Evolutionary conservation across 1,140 invertebrate genomes (phyloP).

Genomic region (Samia ricini): DNA sequence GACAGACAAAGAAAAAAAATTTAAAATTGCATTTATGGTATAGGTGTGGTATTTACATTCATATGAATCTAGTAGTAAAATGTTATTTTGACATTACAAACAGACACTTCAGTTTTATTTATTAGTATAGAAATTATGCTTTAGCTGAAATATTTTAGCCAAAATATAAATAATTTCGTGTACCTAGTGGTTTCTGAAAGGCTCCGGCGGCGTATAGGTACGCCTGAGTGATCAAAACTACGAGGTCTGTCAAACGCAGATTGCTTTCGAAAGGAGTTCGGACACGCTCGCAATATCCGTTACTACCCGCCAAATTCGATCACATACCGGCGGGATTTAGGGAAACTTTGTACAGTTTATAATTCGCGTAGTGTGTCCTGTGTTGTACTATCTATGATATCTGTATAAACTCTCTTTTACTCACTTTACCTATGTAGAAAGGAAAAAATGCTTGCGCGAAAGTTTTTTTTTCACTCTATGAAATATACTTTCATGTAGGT

Average conservation of each 20-base stretch:
- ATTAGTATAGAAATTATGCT: no score
- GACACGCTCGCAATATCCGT: constrained; percentile 36
- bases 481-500: no score
- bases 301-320: constrained; percentile 32
- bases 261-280: constrained; percentile 48
- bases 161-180: constrained; percentile 7
- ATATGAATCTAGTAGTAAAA: no score
- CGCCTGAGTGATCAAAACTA: constrained; percentile 51
- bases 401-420: not conserved
- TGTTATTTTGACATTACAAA: no score
- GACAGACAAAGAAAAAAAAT: no score
- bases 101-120: no score
- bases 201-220: constrained; percentile 33
- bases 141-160: not conserved
- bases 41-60: no score
- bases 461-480: no score
- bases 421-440: not conserved
- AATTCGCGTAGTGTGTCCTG: not conserved
- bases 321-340: constrained; percentile 1
- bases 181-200: constrained; percentile 26
- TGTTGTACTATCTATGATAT: not conserved
- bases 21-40: no score
- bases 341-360: not conserved
- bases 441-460: no score
- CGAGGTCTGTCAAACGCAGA: constrained; percentile 54